Percentiles rank a stretch among this genome's conserved stretches.
These are phyloP conservation scores for Apodemus sylvaticus DNA, from an alignment of 2,113 vertebrate species.

Conservation along the genomic window DNA sequence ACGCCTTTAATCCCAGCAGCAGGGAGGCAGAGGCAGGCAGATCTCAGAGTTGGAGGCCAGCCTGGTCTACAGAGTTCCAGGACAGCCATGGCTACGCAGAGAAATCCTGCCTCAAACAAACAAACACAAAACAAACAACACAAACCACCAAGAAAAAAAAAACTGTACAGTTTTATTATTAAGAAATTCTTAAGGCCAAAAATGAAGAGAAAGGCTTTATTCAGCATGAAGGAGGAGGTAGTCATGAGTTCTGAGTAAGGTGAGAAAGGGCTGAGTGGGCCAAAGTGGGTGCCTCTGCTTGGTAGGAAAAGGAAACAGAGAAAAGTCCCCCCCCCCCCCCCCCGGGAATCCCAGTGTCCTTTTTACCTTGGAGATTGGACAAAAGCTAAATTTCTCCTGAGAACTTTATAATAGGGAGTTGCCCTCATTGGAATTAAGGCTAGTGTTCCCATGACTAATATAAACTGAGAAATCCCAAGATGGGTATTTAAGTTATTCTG, in stretches of 20 bases:
- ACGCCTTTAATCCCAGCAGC: background rate
- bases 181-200: constrained; percentile 67
- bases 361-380: background rate
- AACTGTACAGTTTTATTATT: constrained; percentile 57
- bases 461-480: constrained; percentile 28
- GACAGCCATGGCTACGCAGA: background rate
- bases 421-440: constrained; percentile 37
- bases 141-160: background rate
- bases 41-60: background rate
- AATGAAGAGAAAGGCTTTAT: constrained; percentile 50
- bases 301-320: background rate
- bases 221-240: constrained; percentile 29
- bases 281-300: background rate
- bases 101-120: background rate
- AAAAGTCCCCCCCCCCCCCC: background rate
- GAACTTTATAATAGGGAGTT: constrained; percentile 13
- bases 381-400: constrained; percentile 58
- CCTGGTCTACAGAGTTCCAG: background rate
- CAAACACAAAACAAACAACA: background rate
- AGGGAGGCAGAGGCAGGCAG: background rate
- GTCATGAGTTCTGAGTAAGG: background rate
- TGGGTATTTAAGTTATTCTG: constrained; percentile 41
- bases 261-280: background rate
- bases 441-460: constrained; percentile 10
- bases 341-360: background rate